A percentile compares a stretch with the other conserved stretches of the same genome.
Evolutionary conservation across 2,113 vertebrate genomes (phyloP).

Genomic region (Salvelinus namaycush): DNA sequence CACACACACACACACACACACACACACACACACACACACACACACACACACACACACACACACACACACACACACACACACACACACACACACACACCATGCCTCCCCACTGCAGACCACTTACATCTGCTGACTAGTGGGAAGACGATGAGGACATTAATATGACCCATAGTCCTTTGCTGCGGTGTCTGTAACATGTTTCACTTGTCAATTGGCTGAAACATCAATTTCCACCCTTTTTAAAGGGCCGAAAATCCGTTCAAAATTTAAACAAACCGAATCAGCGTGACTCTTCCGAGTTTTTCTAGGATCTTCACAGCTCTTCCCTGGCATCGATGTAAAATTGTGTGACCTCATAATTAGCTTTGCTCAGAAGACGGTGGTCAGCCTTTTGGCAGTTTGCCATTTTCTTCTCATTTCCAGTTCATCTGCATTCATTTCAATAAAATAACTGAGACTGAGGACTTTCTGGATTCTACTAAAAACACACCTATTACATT

Average conservation of each 20-base stretch:
- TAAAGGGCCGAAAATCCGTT: conserved; percentile 49
- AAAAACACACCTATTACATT: background rate
- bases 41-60: background rate
- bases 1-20: background rate
- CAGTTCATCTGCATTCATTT: background rate
- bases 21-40: background rate
- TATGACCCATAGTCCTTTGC: conserved; percentile 6
- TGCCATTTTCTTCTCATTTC: background rate
- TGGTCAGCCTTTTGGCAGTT: background rate
- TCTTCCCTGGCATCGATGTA: conserved; percentile 19
- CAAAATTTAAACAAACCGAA: conserved; percentile 58
- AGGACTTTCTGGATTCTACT: background rate
- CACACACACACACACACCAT: background rate
- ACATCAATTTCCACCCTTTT: conserved; percentile 59
- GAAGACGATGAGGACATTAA: background rate
- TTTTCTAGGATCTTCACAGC: conserved; percentile 3
- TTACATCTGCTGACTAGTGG: background rate
- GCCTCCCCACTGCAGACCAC: background rate
- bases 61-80: background rate
- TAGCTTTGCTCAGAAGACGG: background rate
- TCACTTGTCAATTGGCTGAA: conserved; percentile 54
- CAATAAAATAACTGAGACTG: background rate
- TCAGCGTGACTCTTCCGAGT: conserved; percentile 34
- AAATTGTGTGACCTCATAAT: conserved; percentile 15
- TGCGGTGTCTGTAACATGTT: conserved; percentile 21